These are phyloP conservation scores for Zapornia atra DNA, from an alignment of 2,113 vertebrate genomes.

Conservation along the genomic window DNA sequence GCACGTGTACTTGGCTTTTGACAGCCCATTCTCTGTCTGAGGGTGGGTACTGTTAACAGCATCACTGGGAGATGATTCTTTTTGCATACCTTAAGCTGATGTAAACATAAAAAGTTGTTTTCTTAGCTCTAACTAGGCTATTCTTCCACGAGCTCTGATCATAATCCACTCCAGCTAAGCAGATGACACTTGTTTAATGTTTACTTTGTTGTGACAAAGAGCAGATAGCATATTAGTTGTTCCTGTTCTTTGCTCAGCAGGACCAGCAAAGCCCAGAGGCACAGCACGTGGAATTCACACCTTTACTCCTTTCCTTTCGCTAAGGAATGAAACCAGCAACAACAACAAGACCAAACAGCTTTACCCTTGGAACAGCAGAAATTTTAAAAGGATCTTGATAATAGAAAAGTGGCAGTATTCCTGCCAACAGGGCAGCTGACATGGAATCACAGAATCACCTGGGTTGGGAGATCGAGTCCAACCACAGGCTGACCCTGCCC, in stretches of 20 bases:
- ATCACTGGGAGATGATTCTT: neutral
- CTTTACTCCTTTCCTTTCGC: neutral
- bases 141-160: neutral
- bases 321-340: neutral
- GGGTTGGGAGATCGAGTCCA: no score
- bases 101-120: neutral
- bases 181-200: neutral
- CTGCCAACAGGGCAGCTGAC: neutral
- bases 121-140: neutral
- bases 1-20: fast-evolving
- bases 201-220: neutral
- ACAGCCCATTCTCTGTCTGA: neutral
- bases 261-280: neutral
- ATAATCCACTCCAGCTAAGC: neutral
- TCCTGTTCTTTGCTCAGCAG: neutral
- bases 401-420: no score
- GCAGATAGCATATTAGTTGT: neutral
- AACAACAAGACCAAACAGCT: neutral
- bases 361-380: neutral
- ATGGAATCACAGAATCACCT: no score
- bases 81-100: neutral
- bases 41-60: neutral
- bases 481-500: no score
- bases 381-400: neutral
- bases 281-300: fast-evolving